Percentiles rank a stretch among this genome's conserved stretches.
These are phyloP conservation scores for Antechinus flavipes DNA, from an alignment of 2,113 vertebrate species.

Conservation along the genomic window DNA sequence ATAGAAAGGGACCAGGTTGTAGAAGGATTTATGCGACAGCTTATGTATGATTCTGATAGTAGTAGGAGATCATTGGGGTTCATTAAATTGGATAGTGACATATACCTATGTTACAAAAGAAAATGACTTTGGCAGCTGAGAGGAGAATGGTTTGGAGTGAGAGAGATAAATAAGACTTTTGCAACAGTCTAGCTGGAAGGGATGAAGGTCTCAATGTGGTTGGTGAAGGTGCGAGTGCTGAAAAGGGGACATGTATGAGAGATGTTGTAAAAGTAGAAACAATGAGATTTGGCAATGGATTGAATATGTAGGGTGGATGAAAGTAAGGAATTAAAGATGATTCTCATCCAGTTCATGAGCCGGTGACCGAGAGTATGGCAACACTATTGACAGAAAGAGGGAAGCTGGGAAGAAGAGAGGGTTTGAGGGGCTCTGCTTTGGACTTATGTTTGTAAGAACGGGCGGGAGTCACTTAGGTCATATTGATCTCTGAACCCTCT, in stretches of 20 bases:
- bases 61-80: background rate
- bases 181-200: background rate
- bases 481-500: background rate
- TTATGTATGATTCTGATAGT: background rate
- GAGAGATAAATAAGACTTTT: background rate
- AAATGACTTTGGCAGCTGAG: background rate
- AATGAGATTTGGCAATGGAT: background rate
- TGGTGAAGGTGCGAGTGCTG: background rate
- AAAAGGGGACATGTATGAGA: background rate
- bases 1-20: background rate
- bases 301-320: background rate
- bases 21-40: background rate
- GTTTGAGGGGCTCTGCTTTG: background rate
- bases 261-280: background rate
- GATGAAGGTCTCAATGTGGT: background rate
- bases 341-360: background rate
- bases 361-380: background rate
- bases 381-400: background rate
- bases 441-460: background rate
- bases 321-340: background rate
- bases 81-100: background rate
- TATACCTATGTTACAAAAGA: background rate
- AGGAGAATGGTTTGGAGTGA: background rate
- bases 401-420: background rate
- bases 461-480: background rate